Evolutionary conservation across 2,888 invertebrate genomes (phyloP).

Genomic region (Ochropleura leucogaster): DNA sequence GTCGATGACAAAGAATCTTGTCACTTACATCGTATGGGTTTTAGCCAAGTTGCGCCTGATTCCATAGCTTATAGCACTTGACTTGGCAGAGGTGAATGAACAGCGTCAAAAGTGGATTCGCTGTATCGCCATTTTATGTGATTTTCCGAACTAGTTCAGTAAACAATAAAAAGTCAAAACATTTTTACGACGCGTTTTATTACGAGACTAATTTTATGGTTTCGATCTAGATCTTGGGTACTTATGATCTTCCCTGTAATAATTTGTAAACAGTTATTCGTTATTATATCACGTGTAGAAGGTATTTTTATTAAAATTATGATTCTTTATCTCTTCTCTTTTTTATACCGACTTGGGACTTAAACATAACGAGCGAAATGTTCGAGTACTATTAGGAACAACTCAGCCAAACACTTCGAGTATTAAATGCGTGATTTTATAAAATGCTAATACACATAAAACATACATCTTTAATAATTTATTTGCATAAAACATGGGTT

Average conservation of each 20-base stretch:
- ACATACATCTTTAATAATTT: too few relatives aligned
- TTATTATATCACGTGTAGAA: slow-evolving; percentile 2
- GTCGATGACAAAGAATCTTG: too few relatives aligned
- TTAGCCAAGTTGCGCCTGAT: too few relatives aligned
- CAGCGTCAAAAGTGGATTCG: slow-evolving; percentile 7
- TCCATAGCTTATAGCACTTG: too few relatives aligned
- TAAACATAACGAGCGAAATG: not conserved
- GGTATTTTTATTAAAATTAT: slow-evolving; percentile 3
- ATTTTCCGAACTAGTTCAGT: slow-evolving; percentile 48
- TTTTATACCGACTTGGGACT: not conserved
- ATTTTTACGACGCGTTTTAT: slow-evolving; percentile 66
- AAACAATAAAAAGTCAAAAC: slow-evolving; percentile 64
- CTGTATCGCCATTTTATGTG: slow-evolving; percentile 37
- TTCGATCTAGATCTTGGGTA: slow-evolving; percentile 45
- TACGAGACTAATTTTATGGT: slow-evolving; percentile 63
- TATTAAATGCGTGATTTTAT: not conserved
- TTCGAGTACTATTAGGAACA: not conserved
- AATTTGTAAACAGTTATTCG: slow-evolving; percentile 45
- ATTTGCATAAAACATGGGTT: too few relatives aligned
- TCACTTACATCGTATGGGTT: too few relatives aligned
- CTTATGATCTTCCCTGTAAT: slow-evolving; percentile 43
- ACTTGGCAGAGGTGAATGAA: not conserved
- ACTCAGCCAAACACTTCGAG: not conserved
- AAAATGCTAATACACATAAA: too few relatives aligned
- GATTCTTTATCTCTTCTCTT: not conserved